Evolutionary conservation across 2,797 vertebrate species (phyloP), one percentile per base, ranked within the genome.

Genomic region (Macroramphosus scolopax): DNA sequence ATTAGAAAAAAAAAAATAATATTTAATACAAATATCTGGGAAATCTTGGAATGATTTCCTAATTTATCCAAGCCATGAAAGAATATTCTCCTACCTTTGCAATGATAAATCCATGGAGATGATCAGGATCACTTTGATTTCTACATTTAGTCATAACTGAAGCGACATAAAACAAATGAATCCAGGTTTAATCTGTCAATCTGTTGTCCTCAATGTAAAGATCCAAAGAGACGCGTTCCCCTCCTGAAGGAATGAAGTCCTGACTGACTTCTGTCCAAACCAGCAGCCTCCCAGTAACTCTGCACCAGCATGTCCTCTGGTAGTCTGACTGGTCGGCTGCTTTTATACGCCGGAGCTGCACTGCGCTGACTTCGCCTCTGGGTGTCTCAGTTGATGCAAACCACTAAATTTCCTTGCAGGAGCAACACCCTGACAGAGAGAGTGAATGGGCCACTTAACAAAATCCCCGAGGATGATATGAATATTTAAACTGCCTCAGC

Each of bases 291-390:
- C 9, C 43, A 26, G 28, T 49, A 6, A 2, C 44, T 4, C 57
- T 64, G 63, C 70, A 55, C 63, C 47, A 61, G 46, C 59, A 3
- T 14, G 56, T 54, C 31, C 40, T 68, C 49, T 58, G 51, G 51
- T 14, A 1, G 30, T 38, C 34, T 2, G 14, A 5, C 32, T 16
- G 0, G 20, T 47, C 22, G 28, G 16, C 48, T 63, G 50, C 43
- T 77, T 86, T 80, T 85, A 86, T 82, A 82, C 17, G 3, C 12
- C 6, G 2, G 44, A 24, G 45, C 68, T 81, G 81, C 69, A 68
- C 17, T 0, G 17, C 0, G 51, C 52, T 32, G 30, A 2, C 37
- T 2, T 20, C 5, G 30, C 78, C 79, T 77, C 55, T 76, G 66
- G 81, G 76, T 44, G 82, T 73, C 75, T 72, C 77, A 33, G 36